These are phyloP conservation scores for Drosophila sturtevanti DNA, from an alignment of 1,140 invertebrate genomes.

Conservation along the genomic window DNA sequence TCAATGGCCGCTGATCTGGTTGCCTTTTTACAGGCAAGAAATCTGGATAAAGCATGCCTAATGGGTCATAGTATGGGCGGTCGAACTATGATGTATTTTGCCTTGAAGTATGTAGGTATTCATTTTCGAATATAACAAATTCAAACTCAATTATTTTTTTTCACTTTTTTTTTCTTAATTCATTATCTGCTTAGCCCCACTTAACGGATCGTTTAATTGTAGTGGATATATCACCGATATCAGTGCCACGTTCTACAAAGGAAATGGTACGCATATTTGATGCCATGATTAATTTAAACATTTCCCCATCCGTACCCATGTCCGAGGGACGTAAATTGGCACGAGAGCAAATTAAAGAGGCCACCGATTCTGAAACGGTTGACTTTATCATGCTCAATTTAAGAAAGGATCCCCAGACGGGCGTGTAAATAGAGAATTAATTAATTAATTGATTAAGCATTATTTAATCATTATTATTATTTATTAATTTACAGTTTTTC, in stretches of 20 bases:
- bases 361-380: conserved; percentile 83
- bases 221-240: conserved; percentile 92
- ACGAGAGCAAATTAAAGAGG: conserved; percentile 84
- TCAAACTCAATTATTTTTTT: background rate
- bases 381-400: conserved; percentile 84
- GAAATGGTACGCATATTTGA: conserved; percentile 87
- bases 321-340: conserved; percentile 86
- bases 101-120: conserved; percentile 86
- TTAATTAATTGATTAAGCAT: no score
- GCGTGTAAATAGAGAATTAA: conserved; percentile 43
- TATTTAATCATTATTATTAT: no score
- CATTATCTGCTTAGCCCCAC: conserved; percentile 88
- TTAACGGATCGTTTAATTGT: conserved; percentile 91
- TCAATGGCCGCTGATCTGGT: conserved; percentile 90
- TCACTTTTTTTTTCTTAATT: conserved; percentile 11
- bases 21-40: conserved; percentile 82
- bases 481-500: conserved; percentile 43
- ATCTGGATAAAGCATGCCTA: conserved; percentile 86
- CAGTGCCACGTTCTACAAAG: conserved; percentile 86
- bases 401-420: conserved; percentile 45
- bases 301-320: conserved; percentile 85
- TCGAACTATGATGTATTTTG: conserved; percentile 90
- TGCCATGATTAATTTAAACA: conserved; percentile 85
- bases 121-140: background rate
- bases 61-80: conserved; percentile 97